Percentiles rank a stretch among this genome's conserved stretches.
Conservation (phyloP, 2,797 vertebrate species). For the Eulemur rubriventer region DNA sequence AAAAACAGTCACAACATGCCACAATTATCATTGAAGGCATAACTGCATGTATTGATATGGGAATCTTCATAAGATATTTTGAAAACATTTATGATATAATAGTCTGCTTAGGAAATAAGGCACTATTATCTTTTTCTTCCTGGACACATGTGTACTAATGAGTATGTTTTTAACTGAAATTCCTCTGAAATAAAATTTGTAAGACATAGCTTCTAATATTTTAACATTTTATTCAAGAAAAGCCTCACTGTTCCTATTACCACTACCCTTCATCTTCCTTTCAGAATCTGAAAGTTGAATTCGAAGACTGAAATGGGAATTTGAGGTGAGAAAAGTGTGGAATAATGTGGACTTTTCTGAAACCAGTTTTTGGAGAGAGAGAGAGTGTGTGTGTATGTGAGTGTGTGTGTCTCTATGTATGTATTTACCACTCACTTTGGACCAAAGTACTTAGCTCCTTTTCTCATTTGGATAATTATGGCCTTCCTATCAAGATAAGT, state of each 20-base stretch:
- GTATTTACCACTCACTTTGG: neutral
- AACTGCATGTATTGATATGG: neutral
- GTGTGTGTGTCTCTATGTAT: neutral
- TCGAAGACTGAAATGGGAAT: neutral
- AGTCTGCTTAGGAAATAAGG: neutral
- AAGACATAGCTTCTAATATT: slow-evolving; percentile 19
- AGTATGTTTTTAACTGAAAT: neutral
- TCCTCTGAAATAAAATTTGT: neutral
- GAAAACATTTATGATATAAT: neutral
- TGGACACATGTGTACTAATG: neutral
- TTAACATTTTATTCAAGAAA: slow-evolving; percentile 46
- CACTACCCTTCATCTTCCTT: neutral
- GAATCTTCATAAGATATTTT: slow-evolving; percentile 45
- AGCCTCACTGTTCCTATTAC: neutral
- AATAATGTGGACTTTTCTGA: neutral
- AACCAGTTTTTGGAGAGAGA: neutral
- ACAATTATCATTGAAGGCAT: neutral
- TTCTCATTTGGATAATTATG: slow-evolving; percentile 34
- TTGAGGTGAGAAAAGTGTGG: slow-evolving; percentile 18
- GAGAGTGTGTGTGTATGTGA: too few relatives aligned
- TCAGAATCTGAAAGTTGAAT: neutral
- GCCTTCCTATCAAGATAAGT: neutral
- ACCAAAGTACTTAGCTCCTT: slow-evolving; percentile 5
- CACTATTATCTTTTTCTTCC: neutral
- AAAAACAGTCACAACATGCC: slow-evolving; percentile 48